Evolutionary conservation across 2,797 vertebrate species (phyloP), one percentile per base, ranked within the genome.

Genomic region (Bucorvus abyssinicus): DNA sequence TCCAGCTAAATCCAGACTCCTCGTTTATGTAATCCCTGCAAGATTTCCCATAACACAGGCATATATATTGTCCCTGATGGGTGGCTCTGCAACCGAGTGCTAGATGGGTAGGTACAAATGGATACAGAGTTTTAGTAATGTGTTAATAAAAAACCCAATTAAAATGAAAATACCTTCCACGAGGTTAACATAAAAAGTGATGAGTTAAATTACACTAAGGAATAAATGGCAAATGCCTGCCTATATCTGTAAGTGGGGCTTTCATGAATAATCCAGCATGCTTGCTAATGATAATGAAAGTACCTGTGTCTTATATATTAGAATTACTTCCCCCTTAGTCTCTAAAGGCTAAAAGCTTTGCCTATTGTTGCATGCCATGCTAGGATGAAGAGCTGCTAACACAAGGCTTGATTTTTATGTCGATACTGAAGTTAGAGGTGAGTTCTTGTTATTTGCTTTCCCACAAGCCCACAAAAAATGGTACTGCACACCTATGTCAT

Each of bases 251-350:
- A 91, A 96, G 83, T 38, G 82, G 26, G 50, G 63, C 50, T 96
- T 94, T 90, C 67, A 95, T 91, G 85, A 94, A 84, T 93, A 93
- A 94, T 91, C 83, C 74, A 57, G 75, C 75, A 70, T 69, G 85
- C 52, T 68, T 92, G 79, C 55, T 86, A 91, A 94, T 89, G 80
- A 93, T 88, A 84, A 90, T 69, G 78, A 84, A 95, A 90, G 75
- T 32, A 44, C 71, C 67, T 3, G 3, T 82, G 68, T 83, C 81
- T 94, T 84, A 55, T 69, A 86, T 84, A 91, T 86, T 79, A 87
- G 68, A 84, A 86, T 89, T 86, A 85, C 24, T 87, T 88, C 21
- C 53, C 49, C 32, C 45, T 87, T 74, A 78, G 45, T 27, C n/a
- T 70, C 79, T 75, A 22, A 57, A 81, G 67, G 65, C 71, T 82